Base-by-base conservation (phyloP, 2,888 invertebrate species). In the Lysandra coridon region DNA sequence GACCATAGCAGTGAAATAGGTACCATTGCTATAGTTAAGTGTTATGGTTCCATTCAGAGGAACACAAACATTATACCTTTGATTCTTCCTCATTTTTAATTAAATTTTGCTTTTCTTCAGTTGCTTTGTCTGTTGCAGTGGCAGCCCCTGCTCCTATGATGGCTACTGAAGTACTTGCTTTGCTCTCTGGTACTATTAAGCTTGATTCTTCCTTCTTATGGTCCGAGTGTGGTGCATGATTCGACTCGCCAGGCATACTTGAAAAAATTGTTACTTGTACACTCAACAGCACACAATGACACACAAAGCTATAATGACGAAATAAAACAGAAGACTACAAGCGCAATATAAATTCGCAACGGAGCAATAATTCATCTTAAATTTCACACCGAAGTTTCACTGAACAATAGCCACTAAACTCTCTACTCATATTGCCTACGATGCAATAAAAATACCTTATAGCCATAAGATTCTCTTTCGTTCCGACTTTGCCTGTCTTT, bases 171-270 rank as follows among this genome's bases (percentile, higher is more conserved):
- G 82, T 6, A 87, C 85, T 77, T 81, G 83, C 80, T 57, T 86
- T 83, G 73, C 84, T 85, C 17, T 90, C 90, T 3, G 90, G 85
- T 77, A 88, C 85, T 37, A 91, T 82, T 44, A 90, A 84, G 79
- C 86, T 86, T 5, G 86, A 81, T 78, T 91, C 91, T 78, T 92
- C 92, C 82, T 92, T 91, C 84, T 90, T 91, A 79, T 90, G 91
- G 84, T 90, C 91, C 53, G 78, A 78, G 78, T 87, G 85, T n/a
- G 87, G 83, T 82, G 89, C 87, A 78, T 87, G 87, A 79, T 86
- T 88, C 74, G 93, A 91, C 83, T 93, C 92, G 77, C 91, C 93
- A 83, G 92, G 90, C 92, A 93, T 94, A 82, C 93, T 93, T 85
- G 82, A 87, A 87, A 84, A 82, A 83, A 82, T 81, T 78, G 53